These are phyloP conservation scores for Cyclina sinensis DNA, from an alignment of 1,140 invertebrate species.

Conservation along the genomic window DNA sequence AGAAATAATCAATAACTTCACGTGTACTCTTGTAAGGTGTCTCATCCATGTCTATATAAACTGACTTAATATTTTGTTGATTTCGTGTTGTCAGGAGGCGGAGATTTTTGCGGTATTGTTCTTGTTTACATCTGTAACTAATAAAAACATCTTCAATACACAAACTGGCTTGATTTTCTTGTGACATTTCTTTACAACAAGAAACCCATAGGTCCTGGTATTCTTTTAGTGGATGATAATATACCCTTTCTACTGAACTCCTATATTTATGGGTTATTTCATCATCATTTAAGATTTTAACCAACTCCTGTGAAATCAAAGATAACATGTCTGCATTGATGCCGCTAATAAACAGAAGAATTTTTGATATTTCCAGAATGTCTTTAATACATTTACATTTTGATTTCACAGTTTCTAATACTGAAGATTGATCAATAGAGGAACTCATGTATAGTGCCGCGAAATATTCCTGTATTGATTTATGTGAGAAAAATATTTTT, in stretches of 20 bases:
- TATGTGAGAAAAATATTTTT: constrained; percentile 2
- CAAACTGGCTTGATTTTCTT: not conserved
- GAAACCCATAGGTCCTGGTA: not conserved
- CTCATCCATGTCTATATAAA: not conserved
- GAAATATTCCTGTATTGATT: constrained; percentile 18
- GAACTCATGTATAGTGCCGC: not conserved
- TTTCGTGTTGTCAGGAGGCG: not conserved
- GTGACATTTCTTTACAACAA: not conserved
- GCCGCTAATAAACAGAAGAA: not conserved
- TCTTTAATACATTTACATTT: not conserved
- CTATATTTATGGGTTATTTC: not conserved
- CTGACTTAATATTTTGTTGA: not conserved
- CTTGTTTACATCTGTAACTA: not conserved
- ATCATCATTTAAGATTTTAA: not conserved
- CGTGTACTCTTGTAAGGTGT: not conserved
- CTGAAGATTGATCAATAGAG: too few species aligned
- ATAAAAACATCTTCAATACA: not conserved
- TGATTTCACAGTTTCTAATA: not conserved
- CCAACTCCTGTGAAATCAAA: not conserved
- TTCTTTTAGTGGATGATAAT: not conserved
- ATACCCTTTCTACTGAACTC: too few species aligned
- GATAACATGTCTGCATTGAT: not conserved
- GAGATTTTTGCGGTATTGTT: not conserved
- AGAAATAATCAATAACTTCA: not conserved
- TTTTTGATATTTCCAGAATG: not conserved